These are phyloP conservation scores for Bombyx huttoni DNA, from an alignment of 2,888 invertebrate genomes.

Conservation along the genomic window DNA sequence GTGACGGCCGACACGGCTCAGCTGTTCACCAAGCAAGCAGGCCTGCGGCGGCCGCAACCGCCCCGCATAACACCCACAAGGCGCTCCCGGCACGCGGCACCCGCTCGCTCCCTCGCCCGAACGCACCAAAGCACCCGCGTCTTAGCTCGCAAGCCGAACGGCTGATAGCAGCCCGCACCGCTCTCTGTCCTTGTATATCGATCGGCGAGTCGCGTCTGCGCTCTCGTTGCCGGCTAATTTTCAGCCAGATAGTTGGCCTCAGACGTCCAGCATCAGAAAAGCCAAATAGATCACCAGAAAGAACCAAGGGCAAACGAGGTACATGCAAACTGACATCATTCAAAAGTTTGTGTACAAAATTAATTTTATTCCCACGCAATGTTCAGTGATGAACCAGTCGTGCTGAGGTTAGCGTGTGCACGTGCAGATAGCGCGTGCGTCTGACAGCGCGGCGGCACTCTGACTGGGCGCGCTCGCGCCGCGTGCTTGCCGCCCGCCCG, in stretches of 20 bases:
- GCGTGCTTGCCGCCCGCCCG: constrained; percentile 58
- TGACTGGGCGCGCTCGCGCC: constrained; percentile 69
- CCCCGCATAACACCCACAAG: constrained; percentile 55
- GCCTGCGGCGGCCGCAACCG: constrained; percentile 34
- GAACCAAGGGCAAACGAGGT: constrained; percentile 78
- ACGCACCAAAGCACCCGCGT: constrained; percentile 48
- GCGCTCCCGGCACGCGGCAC: constrained; percentile 57
- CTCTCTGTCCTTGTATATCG: constrained; percentile 35
- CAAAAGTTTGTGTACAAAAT: constrained; percentile 20
- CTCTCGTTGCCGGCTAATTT: constrained; percentile 23
- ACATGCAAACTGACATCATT: constrained; percentile 74
- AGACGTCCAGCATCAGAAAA: constrained; percentile 77
- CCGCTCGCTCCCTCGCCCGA: constrained; percentile 44
- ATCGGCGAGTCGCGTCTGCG: constrained; percentile 58
- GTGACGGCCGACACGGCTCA: constrained; percentile 46
- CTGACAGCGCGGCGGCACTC: constrained; percentile 69
- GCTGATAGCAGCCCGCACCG: constrained; percentile 24
- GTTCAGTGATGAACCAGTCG: constrained; percentile 48
- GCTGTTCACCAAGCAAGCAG: constrained; percentile 29
- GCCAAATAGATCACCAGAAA: constrained; percentile 76
- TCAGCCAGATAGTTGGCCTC: constrained; percentile 20
- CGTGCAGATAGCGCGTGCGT: constrained; percentile 65
- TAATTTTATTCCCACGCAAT: constrained; percentile 24
- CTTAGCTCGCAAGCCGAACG: constrained; percentile 36
- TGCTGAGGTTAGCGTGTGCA: constrained; percentile 24